These are phyloP conservation scores for Beris chalybata DNA, from an alignment of 2,888 invertebrate genomes.

Conservation along the genomic window DNA sequence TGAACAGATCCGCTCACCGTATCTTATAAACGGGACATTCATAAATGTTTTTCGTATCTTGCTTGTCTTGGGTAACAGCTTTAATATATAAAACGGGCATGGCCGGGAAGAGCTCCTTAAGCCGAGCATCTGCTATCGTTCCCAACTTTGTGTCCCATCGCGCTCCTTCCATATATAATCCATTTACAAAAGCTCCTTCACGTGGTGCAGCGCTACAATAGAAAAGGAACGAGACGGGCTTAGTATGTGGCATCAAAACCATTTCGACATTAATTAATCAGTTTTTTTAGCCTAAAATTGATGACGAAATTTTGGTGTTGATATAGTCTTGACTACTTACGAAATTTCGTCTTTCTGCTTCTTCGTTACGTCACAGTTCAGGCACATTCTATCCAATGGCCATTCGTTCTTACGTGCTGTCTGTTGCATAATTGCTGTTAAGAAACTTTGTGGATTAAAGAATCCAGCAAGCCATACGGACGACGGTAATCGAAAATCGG, in stretches of 20 bases:
- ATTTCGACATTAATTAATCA: not conserved
- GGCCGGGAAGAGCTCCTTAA: conserved; percentile 87
- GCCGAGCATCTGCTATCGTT: conserved; percentile 77
- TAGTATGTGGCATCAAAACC: too few relatives aligned
- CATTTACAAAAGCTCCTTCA: conserved; percentile 89
- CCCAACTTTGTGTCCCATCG: conserved; percentile 84
- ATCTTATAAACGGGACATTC: conserved; percentile 95
- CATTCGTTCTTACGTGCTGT: conserved; percentile 94
- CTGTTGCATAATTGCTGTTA: conserved; percentile 97
- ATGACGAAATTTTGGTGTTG: too few relatives aligned
- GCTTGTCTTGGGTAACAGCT: conserved; percentile 85
- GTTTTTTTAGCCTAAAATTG: not conserved
- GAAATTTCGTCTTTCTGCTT: conserved; percentile 81
- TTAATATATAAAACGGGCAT: conserved; percentile 90
- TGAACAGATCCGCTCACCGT: conserved; percentile 53
- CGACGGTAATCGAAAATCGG: conserved; percentile 84
- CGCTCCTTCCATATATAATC: conserved; percentile 91
- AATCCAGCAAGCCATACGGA: conserved; percentile 93
- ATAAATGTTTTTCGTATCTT: conserved; percentile 83
- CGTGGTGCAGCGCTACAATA: conserved; percentile 71
- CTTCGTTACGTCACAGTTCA: conserved; percentile 93
- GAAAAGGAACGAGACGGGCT: conserved; percentile 8
- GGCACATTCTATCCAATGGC: conserved; percentile 94
- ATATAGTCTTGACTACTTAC: conserved; percentile 53
- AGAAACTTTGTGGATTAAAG: conserved; percentile 95